These are phyloP conservation scores for Mugil cephalus DNA, from an alignment of 2,113 vertebrate species.

Conservation along the genomic window DNA sequence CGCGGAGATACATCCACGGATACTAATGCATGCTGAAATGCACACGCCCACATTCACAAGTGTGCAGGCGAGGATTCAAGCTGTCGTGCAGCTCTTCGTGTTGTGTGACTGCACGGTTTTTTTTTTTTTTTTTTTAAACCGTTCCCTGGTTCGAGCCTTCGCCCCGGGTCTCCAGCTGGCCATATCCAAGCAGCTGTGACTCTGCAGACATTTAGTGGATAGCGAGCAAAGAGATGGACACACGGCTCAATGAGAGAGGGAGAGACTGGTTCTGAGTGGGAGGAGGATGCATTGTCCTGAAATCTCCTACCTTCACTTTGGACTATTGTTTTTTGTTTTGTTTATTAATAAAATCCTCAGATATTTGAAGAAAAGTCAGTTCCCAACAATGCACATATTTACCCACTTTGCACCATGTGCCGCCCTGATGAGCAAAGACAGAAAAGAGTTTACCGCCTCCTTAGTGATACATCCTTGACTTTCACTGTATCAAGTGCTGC, in stretches of 20 bases:
- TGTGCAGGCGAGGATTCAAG: background rate
- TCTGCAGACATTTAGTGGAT: slow-evolving; percentile 69
- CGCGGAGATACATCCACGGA: slow-evolving; percentile 18
- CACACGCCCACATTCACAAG: slow-evolving; percentile 27
- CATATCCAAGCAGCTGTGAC: slow-evolving; percentile 62
- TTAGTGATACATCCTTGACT: slow-evolving; percentile 6
- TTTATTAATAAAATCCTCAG: too few species aligned
- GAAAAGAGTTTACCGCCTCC: background rate
- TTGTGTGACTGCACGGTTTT: slow-evolving; percentile 13
- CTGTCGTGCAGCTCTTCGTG: background rate
- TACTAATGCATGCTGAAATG: background rate
- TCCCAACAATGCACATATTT: too few species aligned
- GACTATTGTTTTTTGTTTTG: too few species aligned
- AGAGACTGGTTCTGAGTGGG: slow-evolving; percentile 52
- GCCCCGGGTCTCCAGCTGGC: slow-evolving; percentile 43
- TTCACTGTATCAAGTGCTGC: background rate
- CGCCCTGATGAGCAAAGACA: background rate
- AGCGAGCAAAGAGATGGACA: slow-evolving; percentile 69
- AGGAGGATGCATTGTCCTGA: slow-evolving; percentile 41
- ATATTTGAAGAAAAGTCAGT: too few species aligned
- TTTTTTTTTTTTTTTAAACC: slow-evolving; percentile 49
- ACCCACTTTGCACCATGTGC: slow-evolving; percentile 3
- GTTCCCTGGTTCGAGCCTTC: slow-evolving; percentile 20
- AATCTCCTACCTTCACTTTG: slow-evolving; percentile 22
- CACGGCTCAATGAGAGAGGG: slow-evolving; percentile 68